Evolutionary conservation across 2,888 invertebrate genomes (phyloP).

Genomic region (Amiota communis): DNA sequence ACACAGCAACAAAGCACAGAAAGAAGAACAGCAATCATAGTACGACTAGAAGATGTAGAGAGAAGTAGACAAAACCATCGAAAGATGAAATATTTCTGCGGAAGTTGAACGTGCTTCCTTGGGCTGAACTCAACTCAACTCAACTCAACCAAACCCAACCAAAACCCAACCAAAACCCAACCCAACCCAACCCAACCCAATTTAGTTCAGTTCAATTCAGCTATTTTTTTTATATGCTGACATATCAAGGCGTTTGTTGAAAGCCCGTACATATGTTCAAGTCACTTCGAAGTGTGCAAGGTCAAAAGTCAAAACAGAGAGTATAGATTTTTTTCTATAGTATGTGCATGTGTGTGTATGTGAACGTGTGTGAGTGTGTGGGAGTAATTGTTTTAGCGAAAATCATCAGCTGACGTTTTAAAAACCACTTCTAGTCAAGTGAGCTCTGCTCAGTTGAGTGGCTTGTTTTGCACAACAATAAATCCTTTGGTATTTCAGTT

Average conservation of each 20-base stretch:
- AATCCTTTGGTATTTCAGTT: conserved; percentile 18
- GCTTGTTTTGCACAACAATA: conserved; percentile 9
- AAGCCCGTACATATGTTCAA: conserved; percentile 10
- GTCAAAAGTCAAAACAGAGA: neutral
- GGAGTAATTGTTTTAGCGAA: conserved; percentile 21
- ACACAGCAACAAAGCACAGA: neutral
- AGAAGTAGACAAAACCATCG: neutral
- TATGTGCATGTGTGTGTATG: neutral
- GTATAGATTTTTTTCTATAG: neutral
- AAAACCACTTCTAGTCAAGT: conserved; percentile 12
- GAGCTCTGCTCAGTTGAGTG: neutral
- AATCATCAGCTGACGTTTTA: conserved; percentile 16
- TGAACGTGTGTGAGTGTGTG: neutral
- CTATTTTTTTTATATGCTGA: neutral
- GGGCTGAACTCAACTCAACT: neutral
- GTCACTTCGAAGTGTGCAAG: neutral
- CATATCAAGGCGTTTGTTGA: neutral
- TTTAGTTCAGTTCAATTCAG: neutral
- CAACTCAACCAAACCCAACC: neutral
- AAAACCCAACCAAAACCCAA: neutral
- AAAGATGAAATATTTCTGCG: conserved; percentile 22
- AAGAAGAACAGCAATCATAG: neutral
- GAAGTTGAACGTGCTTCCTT: conserved; percentile 5
- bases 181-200: neutral
- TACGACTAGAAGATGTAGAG: neutral